phyloP scores from a whole-genome alignment of 1,140 invertebrate genomes.

The Fopius arisanus region DNA sequence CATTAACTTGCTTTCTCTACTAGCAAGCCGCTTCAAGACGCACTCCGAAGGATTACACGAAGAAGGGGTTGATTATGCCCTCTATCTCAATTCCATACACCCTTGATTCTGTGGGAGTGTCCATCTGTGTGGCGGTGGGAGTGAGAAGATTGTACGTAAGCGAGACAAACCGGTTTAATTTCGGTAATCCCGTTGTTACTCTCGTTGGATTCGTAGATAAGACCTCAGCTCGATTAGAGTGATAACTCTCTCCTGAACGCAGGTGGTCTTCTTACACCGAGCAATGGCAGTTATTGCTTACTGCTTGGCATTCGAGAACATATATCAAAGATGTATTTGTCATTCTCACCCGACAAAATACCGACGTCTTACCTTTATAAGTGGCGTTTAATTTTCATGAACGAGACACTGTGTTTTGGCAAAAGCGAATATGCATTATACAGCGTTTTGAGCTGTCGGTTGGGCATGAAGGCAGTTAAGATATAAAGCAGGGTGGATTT shows the following conservation, averaged over 20 bases:
- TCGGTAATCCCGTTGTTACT: slow-evolving; percentile 43
- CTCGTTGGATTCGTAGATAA: slow-evolving; percentile 36
- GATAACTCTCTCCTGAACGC: slow-evolving; percentile 44
- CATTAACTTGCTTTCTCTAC: slow-evolving; percentile 23
- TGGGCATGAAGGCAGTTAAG: neutral
- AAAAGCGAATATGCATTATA: neutral
- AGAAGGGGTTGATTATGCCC: neutral
- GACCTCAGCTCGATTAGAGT: slow-evolving; percentile 38
- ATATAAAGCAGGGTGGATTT: slow-evolving; percentile 18
- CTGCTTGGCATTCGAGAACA: neutral
- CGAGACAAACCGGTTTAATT: slow-evolving; percentile 44
- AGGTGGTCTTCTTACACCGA: slow-evolving; percentile 37
- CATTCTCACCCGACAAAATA: slow-evolving; percentile 10
- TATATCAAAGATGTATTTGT: neutral
- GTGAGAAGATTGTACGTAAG: neutral
- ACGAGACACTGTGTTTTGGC: neutral
- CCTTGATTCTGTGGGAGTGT: neutral
- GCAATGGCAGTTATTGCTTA: slow-evolving; percentile 31
- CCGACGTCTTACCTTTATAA: neutral
- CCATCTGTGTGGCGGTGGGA: neutral
- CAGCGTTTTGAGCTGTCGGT: neutral
- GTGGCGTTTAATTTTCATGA: slow-evolving; percentile 3
- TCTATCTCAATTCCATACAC: neutral
- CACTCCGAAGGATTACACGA: slow-evolving; percentile 1
- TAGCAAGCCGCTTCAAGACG: slow-evolving; percentile 5